Evolutionary conservation across 2,888 invertebrate species (phyloP), one percentile per base, ranked within the genome.

Genomic region (Copidosoma aretas): DNA sequence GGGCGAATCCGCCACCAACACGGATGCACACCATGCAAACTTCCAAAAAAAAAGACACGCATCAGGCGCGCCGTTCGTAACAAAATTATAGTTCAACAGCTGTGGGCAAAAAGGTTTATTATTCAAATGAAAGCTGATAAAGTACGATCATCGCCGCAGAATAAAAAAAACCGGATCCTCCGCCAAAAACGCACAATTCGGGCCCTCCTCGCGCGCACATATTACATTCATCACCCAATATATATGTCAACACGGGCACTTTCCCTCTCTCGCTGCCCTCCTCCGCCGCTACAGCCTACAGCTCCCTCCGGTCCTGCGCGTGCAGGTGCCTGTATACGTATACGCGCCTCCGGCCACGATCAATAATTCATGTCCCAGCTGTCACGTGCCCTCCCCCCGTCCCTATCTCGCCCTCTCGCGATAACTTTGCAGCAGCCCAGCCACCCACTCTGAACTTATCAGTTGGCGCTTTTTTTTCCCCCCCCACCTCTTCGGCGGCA

Each of bases 361-460:
- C 80, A 78, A 80, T 80, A 79, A 78, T 78, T 80, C 77, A 77
- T 77, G 75, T 75, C 74, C 75, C 75, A 73, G 73, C 73, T 76
- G 74, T 74, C 76, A 74, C 74, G 75, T 63, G 63, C 25, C 46
- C 53, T n/a, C 53, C 41, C 39, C 53, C 49, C n/a, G n/a, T 10
- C 19, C 39, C 14, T 41, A n/a, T 32, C 49, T 24, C n/a, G n/a
- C 22, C 21, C 51, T 15, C 43, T 39, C 39, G 15, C 58, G 10
- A 21, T 14, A 17, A 24, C 24, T 56, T 53, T 22, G 41, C 59
- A 12, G 58, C 59, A 12, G 58, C 59, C 14, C 51, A n/a, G 10
- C 21, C 25, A 15, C n/a, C 22, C 61, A 25, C 52, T 1, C 59
- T 49, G 41, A 60, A 46, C 54, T 54, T 8, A 19, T 54, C 54